phyloP scores from a whole-genome alignment of 2,113 vertebrate species.

The Alligator sinensis region DNA sequence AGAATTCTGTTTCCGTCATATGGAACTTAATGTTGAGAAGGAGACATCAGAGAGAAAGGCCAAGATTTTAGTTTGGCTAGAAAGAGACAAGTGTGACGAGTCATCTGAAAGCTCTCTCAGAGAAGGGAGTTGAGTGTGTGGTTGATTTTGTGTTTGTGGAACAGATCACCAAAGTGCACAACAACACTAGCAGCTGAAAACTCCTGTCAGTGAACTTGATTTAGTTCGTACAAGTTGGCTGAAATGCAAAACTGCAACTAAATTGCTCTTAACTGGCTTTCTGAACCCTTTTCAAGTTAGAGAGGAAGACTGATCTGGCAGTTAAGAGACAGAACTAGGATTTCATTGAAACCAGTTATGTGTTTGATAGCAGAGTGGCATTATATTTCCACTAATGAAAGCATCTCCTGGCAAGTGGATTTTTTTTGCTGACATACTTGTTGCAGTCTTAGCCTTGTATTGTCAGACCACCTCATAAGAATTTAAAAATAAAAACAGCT shows the following conservation, averaged over 20 bases:
- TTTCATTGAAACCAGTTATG: neutral
- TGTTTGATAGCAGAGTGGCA: neutral
- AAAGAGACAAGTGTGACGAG: no score
- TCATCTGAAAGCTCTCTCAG: no score
- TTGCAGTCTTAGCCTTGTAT: neutral
- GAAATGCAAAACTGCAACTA: neutral
- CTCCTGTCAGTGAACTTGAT: neutral
- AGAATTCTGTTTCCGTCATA: no score
- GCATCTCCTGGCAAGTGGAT: neutral
- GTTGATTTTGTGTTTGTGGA: no score
- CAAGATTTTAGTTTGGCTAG: no score
- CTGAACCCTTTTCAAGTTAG: neutral
- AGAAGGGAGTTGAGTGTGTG: no score
- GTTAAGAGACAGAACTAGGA: neutral
- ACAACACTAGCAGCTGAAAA: no score
- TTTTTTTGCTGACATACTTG: neutral
- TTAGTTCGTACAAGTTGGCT: neutral
- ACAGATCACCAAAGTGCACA: no score
- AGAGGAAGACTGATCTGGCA: neutral
- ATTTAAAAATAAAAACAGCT: neutral
- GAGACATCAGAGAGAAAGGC: no score
- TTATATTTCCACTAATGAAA: neutral
- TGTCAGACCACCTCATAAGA: neutral
- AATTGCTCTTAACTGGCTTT: neutral
- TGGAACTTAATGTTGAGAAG: no score